A percentile compares a stretch with the other conserved stretches of the same genome.
These are phyloP conservation scores for Aix galericulata DNA, from an alignment of 2,113 vertebrate genomes.

Conservation along the genomic window DNA sequence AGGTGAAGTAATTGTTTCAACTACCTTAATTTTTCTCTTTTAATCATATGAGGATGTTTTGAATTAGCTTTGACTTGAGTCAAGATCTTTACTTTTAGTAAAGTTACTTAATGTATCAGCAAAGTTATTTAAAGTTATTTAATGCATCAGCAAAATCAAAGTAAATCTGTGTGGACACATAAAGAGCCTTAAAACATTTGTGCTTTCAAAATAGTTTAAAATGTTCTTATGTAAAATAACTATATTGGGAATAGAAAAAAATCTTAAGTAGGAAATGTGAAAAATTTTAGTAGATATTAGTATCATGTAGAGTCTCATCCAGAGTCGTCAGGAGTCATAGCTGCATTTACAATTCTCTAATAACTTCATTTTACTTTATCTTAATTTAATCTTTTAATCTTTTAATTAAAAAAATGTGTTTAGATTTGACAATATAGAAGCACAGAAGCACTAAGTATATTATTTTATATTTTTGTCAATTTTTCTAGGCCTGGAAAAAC, in stretches of 20 bases:
- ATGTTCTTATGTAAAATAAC: neutral
- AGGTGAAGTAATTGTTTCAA: neutral
- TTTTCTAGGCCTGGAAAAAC: neutral
- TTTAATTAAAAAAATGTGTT: neutral
- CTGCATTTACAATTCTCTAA: neutral
- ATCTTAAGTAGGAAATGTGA: slow-evolving; percentile 34
- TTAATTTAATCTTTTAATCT: neutral
- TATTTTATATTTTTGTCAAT: neutral
- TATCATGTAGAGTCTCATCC: neutral
- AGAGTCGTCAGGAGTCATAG: neutral
- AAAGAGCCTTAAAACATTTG: neutral
- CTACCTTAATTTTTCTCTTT: neutral
- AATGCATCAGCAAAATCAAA: neutral
- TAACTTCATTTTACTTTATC: neutral
- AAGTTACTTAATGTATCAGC: neutral
- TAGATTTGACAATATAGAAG: neutral
- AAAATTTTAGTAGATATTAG: neutral
- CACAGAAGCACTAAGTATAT: neutral
- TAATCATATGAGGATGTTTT: neutral
- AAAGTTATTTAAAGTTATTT: neutral
- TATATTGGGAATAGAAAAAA: neutral
- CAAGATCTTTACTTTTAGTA: neutral
- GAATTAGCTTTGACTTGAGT: neutral
- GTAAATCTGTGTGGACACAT: neutral
- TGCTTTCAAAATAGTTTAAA: neutral